Conservation (phyloP, 2,888 invertebrate species). For the Drosophila fungiperda region DNA sequence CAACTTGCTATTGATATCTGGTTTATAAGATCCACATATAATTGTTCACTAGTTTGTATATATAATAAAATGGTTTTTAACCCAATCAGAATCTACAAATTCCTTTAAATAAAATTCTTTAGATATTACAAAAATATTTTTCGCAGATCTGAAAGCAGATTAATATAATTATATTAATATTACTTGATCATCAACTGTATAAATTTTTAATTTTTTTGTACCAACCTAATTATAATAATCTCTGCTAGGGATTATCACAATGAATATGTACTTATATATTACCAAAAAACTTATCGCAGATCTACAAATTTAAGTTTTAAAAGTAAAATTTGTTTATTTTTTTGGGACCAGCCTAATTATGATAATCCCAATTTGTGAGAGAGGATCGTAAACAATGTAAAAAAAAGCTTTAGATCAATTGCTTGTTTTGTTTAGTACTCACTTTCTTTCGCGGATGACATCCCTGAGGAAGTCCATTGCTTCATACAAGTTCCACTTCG, state of each 20-base stretch:
- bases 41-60: background rate
- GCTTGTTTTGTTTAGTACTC: constrained; percentile 58
- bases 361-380: background rate
- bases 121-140: too few relatives aligned
- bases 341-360: constrained; percentile 29
- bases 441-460: constrained; percentile 84
- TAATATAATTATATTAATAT: background rate
- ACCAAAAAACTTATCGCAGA: background rate
- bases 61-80: background rate
- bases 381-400: constrained; percentile 1
- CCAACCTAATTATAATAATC: background rate
- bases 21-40: background rate
- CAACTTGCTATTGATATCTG: background rate
- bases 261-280: background rate
- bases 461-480: constrained; percentile 84
- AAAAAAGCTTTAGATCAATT: background rate
- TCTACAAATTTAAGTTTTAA: background rate
- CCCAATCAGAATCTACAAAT: background rate
- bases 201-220: background rate
- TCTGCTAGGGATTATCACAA: background rate
- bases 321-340: background rate
- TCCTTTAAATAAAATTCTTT: background rate
- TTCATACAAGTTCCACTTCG: constrained; percentile 83
- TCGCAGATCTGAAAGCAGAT: background rate
- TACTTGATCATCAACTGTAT: background rate